Evolutionary conservation across 2,888 invertebrate genomes (phyloP), one percentile per base, ranked within the genome.

Genomic region (Charanyca ferruginea): DNA sequence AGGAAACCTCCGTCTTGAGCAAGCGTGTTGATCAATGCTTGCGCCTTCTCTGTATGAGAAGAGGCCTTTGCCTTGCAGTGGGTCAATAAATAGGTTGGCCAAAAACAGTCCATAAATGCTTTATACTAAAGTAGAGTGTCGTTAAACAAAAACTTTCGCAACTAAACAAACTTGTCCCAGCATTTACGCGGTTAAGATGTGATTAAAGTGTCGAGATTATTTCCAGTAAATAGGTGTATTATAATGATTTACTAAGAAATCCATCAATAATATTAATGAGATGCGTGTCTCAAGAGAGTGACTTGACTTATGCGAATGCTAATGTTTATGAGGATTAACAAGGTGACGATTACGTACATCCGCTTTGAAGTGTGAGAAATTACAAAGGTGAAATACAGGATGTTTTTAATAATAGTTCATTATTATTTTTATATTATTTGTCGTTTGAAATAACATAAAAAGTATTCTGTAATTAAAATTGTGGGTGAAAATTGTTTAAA

Each of bases 191-290:
- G 49, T 59, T 66, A 73, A 73, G 38, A 66, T 35, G 32, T 35
- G 49, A 71, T 71, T 71, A 73, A 69, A 66, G 7, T 63, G 69
- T 55, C 66, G 20, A 66, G 51, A 28, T 42, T 64, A 62, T 70
- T 78, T 66, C 73, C 62, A 76, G 47, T 71, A 47, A 64, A 65
- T 51, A 73, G 55, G 22, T 52, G 61, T 61, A 73, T 70, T 63
- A 67, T 66, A 76, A 73, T 78, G 52, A 65, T 66, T 81, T 81
- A 77, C 79, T 73, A 60, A 70, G 74, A 79, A 81, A 64, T 58
- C 73, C 59, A 76, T 74, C 52, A 72, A 54, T 72, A 67, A 57
- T 62, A 23, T 22, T 63, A 64, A 76, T 67, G 55, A 66, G 52
- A 66, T 58, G 57, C 44, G 23, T 48, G 55, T 70, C 74, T 42